Evolutionary conservation across 2,888 invertebrate species (phyloP).

Genomic region (Tholera decimalis): DNA sequence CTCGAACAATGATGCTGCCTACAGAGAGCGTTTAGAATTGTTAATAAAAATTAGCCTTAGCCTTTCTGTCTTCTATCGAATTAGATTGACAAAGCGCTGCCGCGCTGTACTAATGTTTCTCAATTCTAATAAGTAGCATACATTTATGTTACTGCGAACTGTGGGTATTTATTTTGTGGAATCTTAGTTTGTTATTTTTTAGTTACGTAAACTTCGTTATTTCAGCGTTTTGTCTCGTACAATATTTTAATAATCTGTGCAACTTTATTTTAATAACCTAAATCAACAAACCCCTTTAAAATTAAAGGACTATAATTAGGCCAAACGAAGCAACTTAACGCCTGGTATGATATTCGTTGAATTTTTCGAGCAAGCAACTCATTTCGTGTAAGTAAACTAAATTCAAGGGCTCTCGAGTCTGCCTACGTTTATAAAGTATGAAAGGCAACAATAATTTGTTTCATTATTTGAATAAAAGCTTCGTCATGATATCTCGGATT

Average conservation of each 20-base stretch:
- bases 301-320: conserved; percentile 2
- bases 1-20: too few relatives aligned
- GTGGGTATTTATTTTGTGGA: too few relatives aligned
- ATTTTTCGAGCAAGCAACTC: conserved; percentile 2
- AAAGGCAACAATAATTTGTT: conserved; percentile 21
- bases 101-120: too few relatives aligned
- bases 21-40: too few relatives aligned
- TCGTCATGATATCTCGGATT: not conserved
- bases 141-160: too few relatives aligned
- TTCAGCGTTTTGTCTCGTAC: too few relatives aligned
- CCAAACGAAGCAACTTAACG: not conserved
- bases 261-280: not conserved
- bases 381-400: conserved; percentile 1
- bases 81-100: too few relatives aligned
- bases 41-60: too few relatives aligned
- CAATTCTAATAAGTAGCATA: too few relatives aligned
- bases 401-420: conserved; percentile 20
- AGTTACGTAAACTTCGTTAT: too few relatives aligned
- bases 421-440: conserved; percentile 20
- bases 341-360: not conserved
- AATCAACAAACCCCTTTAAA: conserved; percentile 3
- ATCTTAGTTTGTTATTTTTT: too few relatives aligned
- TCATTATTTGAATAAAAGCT: conserved; percentile 2
- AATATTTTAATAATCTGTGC: not conserved
- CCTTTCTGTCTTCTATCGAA: too few relatives aligned